These are phyloP conservation scores for Panorpa germanica DNA, from an alignment of 2,888 invertebrate genomes.

Conservation along the genomic window DNA sequence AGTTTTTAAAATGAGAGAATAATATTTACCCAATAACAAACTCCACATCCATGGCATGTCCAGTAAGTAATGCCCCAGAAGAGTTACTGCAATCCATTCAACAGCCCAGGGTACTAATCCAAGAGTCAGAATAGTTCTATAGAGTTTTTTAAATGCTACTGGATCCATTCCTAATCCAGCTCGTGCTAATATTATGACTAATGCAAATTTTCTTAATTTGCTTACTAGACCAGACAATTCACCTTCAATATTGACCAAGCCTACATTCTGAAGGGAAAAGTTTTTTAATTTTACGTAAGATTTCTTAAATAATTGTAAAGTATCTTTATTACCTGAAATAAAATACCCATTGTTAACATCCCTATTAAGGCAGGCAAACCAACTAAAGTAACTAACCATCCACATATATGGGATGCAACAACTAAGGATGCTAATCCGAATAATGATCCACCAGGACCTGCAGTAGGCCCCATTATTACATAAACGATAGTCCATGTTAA, in stretches of 20 bases:
- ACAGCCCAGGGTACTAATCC: constrained; percentile 60
- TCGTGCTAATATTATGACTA: constrained; percentile 65
- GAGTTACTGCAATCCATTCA: constrained; percentile 43
- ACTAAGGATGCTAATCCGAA: constrained; percentile 44
- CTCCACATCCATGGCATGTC: constrained; percentile 64
- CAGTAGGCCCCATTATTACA: constrained; percentile 38
- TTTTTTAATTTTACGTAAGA: too few species aligned
- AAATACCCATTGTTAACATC: constrained; percentile 53
- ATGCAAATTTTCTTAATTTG: constrained; percentile 57
- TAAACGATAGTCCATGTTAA: constrained; percentile 49
- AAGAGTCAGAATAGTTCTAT: constrained; percentile 49
- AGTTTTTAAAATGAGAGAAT: neutral
- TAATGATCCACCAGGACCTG: constrained; percentile 43
- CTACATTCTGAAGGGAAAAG: constrained; percentile 42
- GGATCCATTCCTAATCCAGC: constrained; percentile 75
- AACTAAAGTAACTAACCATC: constrained; percentile 48
- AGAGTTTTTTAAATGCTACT: constrained; percentile 47
- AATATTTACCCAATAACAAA: constrained; percentile 14
- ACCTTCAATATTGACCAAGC: constrained; percentile 38
- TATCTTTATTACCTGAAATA: too few species aligned
- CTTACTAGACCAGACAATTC: constrained; percentile 39
- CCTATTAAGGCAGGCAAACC: constrained; percentile 58
- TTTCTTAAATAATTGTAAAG: too few species aligned
- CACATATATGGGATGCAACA: constrained; percentile 49
- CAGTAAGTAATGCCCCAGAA: constrained; percentile 44